A percentile compares a stretch with the other conserved stretches of the same genome.
These are phyloP conservation scores for Lamprotornis superbus DNA, from an alignment of 2,113 vertebrate genomes.

Conservation along the genomic window DNA sequence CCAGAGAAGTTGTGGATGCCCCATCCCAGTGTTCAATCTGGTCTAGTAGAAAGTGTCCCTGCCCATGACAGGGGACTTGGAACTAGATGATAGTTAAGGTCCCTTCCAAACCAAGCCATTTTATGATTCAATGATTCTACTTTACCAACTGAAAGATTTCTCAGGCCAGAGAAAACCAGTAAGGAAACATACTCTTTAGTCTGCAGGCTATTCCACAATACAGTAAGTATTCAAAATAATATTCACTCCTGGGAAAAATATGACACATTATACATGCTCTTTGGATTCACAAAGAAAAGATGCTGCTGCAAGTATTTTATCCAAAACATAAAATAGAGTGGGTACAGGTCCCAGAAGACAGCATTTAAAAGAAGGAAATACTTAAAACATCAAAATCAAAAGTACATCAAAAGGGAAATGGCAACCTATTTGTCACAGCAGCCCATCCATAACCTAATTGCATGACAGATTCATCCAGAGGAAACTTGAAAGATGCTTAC, in stretches of 20 bases:
- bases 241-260: constrained; percentile 10
- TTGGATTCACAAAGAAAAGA: constrained; percentile 11
- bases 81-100: neutral
- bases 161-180: neutral
- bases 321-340: constrained; percentile 25
- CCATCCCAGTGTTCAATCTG: neutral
- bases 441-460: constrained; percentile 40
- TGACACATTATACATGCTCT: neutral
- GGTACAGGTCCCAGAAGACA: constrained; percentile 12
- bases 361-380: constrained; percentile 48
- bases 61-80: neutral
- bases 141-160: neutral
- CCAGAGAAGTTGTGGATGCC: neutral
- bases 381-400: constrained; percentile 50
- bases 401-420: constrained; percentile 49
- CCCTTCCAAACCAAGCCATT: neutral
- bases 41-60: neutral
- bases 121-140: neutral
- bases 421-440: constrained; percentile 29
- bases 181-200: neutral
- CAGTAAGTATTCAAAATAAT: neutral
- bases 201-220: neutral
- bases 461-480: constrained; percentile 49
- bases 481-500: constrained; percentile 55
- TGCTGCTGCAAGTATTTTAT: neutral